Evolutionary conservation across 2,113 vertebrate species (phyloP), one percentile per base, ranked within the genome.

Genomic region (Todiramphus chloris): DNA sequence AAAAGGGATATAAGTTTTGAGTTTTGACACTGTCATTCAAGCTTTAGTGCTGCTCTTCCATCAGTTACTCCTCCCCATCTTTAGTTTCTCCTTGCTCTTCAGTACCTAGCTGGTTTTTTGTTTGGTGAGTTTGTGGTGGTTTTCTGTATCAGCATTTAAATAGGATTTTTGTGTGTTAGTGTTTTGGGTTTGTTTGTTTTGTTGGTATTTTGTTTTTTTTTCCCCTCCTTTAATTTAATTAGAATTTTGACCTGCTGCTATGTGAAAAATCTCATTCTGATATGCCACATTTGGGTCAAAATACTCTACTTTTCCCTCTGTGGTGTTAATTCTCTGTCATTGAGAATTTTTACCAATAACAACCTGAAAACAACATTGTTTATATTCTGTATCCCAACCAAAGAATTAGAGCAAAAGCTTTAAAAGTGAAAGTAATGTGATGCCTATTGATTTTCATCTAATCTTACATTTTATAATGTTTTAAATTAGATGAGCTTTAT

Each of bases 351-450:
- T 78, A 69, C 11, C 2, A 30, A 7, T 19, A 51, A 28, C 16
- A 68, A 39, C 11, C 31, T 62, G 66, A 39, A 81, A 91, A 4
- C 9, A 41, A 9, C 3, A 10, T 28, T n/a, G 6, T 44, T 68
- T 82, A 16, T 62, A 21, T 76, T 89, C 20, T 48, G 8, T 72
- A 59, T 16, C 21, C 18, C 24, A 48, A 44, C 8, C 11, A 41
- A 83, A 78, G 31, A 88, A 72, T 37, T 48, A n/a, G 18, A 81
- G 11, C 14, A 43, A 67, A 77, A 50, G 11, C 24, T 77, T 74
- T 25, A 12, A 58, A 76, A 72, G 4, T 63, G 46, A 44, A 55
- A 53, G 11, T 19, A 48, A 19, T 0, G 0, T 20, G 64, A 28
- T 51, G 33, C 17, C 13, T 63, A 13, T 59, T 89, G 77, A 55